Conservation (phyloP, 1,140 invertebrate species). For the Hermetia illucens region DNA sequence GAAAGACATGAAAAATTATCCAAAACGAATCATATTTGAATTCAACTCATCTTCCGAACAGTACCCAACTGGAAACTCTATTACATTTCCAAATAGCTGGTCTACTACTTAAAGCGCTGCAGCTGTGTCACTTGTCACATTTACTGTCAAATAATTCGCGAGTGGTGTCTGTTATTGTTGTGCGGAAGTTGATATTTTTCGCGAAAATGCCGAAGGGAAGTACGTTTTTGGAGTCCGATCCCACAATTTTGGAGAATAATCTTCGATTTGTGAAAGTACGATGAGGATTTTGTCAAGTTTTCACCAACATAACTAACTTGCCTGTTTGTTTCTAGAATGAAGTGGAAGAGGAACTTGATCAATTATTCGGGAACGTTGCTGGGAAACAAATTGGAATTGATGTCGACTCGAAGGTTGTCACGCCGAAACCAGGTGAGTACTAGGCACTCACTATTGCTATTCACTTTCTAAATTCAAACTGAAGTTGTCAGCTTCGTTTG, state of each 20-base stretch:
- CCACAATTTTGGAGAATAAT: constrained; percentile 32
- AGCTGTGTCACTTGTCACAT: not conserved
- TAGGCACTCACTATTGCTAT: too few species aligned
- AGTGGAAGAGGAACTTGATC: constrained; percentile 26
- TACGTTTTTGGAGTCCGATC: constrained; percentile 17
- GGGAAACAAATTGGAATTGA: constrained; percentile 10
- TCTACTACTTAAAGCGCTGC: not conserved
- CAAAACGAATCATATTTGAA: not conserved
- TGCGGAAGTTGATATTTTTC: not conserved
- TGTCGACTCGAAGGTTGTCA: constrained; percentile 21
- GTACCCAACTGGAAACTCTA: not conserved
- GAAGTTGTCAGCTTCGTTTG: too few species aligned
- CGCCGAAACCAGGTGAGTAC: constrained; percentile 25
- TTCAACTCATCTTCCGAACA: not conserved
- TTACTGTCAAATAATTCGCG: not conserved
- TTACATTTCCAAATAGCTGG: not conserved
- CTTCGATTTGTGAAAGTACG: constrained; percentile 30
- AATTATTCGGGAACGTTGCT: constrained; percentile 13
- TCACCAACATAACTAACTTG: not conserved
- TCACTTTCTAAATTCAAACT: too few species aligned
- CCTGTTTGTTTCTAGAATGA: constrained; percentile 17
- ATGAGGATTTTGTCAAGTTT: not conserved
- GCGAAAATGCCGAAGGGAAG: not conserved
- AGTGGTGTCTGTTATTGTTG: not conserved
- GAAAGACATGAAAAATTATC: not conserved